These are phyloP conservation scores for Gambusia yucatana DNA, from an alignment of 2,797 vertebrate species.

Conservation along the genomic window DNA sequence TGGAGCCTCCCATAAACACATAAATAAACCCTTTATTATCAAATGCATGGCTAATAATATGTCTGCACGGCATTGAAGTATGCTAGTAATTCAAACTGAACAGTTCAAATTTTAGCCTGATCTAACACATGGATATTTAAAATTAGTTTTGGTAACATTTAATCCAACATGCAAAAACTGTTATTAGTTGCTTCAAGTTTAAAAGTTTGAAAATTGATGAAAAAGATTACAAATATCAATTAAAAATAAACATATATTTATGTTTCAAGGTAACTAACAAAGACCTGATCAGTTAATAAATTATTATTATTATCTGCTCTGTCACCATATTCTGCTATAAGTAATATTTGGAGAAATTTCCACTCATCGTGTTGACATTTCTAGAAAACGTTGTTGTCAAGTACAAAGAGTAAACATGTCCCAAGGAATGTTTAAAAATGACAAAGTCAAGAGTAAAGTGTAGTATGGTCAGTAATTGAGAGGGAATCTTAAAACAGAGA, in stretches of 20 bases:
- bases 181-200: background rate
- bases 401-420: background rate
- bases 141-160: background rate
- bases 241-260: background rate
- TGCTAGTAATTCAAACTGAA: background rate
- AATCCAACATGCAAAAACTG: background rate
- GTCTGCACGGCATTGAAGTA: background rate
- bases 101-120: background rate
- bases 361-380: background rate
- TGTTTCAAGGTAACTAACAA: background rate
- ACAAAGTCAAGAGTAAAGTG: background rate
- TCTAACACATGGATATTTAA: background rate
- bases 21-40: background rate
- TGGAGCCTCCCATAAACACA: background rate
- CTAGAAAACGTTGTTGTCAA: background rate
- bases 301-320: background rate
- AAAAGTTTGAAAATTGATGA: background rate
- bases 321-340: background rate
- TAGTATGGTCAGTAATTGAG: background rate
- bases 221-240: background rate
- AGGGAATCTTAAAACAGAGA: background rate
- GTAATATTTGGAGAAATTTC: background rate
- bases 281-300: background rate
- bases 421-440: background rate
- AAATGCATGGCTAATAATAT: background rate